These are phyloP conservation scores for Nothobranchius kuhntae DNA, from an alignment of 2,113 vertebrate genomes.

Conservation along the genomic window DNA sequence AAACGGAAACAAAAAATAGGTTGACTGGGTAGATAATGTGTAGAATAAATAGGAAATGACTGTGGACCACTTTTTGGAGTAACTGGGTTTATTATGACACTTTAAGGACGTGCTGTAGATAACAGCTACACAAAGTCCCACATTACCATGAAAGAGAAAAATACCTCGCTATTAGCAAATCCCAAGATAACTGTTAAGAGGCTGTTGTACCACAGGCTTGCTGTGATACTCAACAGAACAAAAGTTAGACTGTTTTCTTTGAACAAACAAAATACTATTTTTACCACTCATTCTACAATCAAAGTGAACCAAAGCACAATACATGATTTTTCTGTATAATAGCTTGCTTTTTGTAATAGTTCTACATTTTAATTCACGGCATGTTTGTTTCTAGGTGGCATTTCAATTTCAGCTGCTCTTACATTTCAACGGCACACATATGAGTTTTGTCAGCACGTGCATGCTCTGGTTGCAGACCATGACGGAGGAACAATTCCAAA, in stretches of 20 bases:
- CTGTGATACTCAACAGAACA: conserved; percentile 17
- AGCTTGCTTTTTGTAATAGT: conserved; percentile 31
- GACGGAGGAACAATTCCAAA: conserved; percentile 53
- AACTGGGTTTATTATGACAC: conserved; percentile 68
- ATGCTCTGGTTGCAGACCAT: conserved; percentile 19
- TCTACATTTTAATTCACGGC: conserved; percentile 60
- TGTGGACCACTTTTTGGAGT: conserved; percentile 58
- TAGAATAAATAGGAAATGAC: conserved; percentile 61
- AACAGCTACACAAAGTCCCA: conserved; percentile 36
- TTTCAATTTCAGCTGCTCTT: conserved; percentile 69
- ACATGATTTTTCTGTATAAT: conserved; percentile 40
- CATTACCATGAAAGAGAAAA: conserved; percentile 11
- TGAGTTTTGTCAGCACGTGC: conserved; percentile 61
- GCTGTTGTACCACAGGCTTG: conserved; percentile 12
- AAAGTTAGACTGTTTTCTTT: background rate
- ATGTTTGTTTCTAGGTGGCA: conserved; percentile 67
- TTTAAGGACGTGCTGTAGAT: conserved; percentile 68
- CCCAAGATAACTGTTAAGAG: conserved; percentile 37
- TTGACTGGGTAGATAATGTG: conserved; percentile 48
- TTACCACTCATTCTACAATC: background rate
- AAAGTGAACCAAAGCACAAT: conserved; percentile 35
- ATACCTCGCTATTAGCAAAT: conserved; percentile 52
- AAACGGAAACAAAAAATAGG: conserved; percentile 58
- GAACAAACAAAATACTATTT: conserved; percentile 7
- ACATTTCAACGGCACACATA: conserved; percentile 58